phyloP scores from a whole-genome alignment of 2,113 vertebrate species.

The Plecturocebus donacophilus region DNA sequence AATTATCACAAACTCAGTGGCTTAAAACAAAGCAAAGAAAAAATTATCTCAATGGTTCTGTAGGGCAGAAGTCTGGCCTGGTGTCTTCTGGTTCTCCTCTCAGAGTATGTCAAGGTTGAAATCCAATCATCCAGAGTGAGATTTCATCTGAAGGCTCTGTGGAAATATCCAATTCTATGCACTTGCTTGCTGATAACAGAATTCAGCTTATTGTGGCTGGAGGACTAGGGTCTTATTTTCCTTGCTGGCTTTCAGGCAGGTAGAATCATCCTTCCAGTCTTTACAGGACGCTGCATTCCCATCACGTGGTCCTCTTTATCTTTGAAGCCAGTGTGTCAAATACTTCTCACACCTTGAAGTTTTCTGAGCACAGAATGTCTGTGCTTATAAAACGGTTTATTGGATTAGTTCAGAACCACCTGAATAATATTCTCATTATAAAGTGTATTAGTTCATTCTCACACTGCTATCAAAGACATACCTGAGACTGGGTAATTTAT shows the following conservation, averaged over 20 bases:
- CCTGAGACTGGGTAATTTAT: too few relatives aligned
- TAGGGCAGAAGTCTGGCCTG: not conserved
- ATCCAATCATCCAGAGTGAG: not conserved
- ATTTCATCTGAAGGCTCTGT: not conserved
- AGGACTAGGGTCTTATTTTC: fast-evolving
- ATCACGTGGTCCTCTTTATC: too few relatives aligned
- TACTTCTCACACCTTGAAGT: not conserved
- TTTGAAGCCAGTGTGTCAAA: not conserved
- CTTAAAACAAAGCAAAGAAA: not conserved
- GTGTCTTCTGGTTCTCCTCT: not conserved
- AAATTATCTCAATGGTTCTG: not conserved
- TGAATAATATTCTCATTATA: not conserved
- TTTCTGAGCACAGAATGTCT: not conserved
- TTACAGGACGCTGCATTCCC: not conserved
- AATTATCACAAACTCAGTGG: not conserved
- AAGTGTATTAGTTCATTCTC: too few relatives aligned
- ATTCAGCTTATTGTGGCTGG: not conserved
- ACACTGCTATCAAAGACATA: too few relatives aligned
- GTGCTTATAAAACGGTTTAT: not conserved
- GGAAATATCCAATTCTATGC: not conserved
- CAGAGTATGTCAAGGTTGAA: not conserved
- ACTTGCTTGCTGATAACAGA: too few relatives aligned
- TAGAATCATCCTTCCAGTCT: too few relatives aligned
- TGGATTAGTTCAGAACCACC: not conserved
- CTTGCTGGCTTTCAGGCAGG: not conserved